Percentiles rank a stretch among this genome's conserved stretches.
phyloP scores from a whole-genome alignment of 2,797 vertebrate genomes.

The Crax fasciolata region DNA sequence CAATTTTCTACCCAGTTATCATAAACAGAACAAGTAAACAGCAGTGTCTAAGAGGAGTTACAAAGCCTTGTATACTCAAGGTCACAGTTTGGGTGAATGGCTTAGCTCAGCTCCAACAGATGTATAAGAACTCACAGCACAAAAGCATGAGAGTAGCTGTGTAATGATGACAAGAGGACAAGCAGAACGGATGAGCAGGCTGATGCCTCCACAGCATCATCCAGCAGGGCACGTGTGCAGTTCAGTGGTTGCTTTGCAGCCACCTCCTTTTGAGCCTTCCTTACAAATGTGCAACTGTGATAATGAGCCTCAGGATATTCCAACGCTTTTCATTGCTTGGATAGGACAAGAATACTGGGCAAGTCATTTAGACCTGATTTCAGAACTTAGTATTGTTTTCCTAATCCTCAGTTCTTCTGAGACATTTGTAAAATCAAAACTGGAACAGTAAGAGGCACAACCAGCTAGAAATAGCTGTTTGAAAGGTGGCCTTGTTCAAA shows the following conservation, averaged over 20 bases:
- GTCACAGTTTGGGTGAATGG: not conserved
- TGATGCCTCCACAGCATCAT: not conserved
- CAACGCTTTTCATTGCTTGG: not conserved
- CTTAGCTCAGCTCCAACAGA: not conserved
- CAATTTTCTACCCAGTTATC: conserved; percentile 62
- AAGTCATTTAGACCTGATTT: not conserved
- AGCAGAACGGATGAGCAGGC: not conserved
- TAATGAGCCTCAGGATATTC: not conserved
- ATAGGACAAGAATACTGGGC: not conserved
- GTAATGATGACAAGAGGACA: not conserved
- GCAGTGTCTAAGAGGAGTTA: conserved; percentile 5
- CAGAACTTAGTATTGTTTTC: not conserved
- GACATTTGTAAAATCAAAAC: not conserved
- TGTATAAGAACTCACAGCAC: not conserved
- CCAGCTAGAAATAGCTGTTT: not conserved
- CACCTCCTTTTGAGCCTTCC: not conserved
- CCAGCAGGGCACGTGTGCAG: fast-evolving
- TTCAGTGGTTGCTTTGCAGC: not conserved
- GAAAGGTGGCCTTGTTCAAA: not conserved
- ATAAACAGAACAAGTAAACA: conserved; percentile 63
- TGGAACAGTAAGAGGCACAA: not conserved
- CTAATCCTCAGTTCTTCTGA: not conserved
- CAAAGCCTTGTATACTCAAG: conserved; percentile 29
- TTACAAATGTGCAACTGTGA: not conserved
- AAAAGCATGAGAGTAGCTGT: not conserved